Conservation (phyloP, 2,888 invertebrate species). For the Lordiphosa andalusiaca region DNA sequence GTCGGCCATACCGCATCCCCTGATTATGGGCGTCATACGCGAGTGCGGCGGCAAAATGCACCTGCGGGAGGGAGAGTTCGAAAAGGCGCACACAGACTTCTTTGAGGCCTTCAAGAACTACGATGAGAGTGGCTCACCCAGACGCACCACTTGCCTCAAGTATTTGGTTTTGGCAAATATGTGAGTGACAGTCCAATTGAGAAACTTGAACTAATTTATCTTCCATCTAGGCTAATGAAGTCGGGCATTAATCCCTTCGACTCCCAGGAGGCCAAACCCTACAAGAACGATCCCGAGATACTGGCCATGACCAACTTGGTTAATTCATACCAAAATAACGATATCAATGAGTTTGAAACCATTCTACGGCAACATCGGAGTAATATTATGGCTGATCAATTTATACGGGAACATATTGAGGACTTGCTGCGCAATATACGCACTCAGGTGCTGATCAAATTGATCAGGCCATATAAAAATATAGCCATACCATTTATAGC, state of each 20-base stretch:
- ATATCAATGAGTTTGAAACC: conserved; percentile 98
- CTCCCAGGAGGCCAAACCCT: conserved; percentile 99
- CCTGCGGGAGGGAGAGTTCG: conserved; percentile 98
- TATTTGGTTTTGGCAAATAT: conserved; percentile 99
- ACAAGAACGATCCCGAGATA: conserved; percentile 99
- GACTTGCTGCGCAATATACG: conserved; percentile 97
- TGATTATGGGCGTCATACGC: conserved; percentile 99
- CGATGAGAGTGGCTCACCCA: conserved; percentile 98
- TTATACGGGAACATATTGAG: conserved; percentile 99
- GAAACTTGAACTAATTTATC: background rate
- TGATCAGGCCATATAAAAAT: conserved; percentile 98
- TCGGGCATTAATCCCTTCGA: conserved; percentile 99
- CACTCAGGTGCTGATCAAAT: conserved; percentile 97
- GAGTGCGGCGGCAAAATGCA: conserved; percentile 99
- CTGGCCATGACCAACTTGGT: conserved; percentile 99
- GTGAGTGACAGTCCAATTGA: conserved; percentile 82
- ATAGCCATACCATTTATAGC: conserved; percentile 99
- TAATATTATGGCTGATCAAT: conserved; percentile 99
- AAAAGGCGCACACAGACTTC: conserved; percentile 99
- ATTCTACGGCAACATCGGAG: conserved; percentile 95
- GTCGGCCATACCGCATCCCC: conserved; percentile 99
- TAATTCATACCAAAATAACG: conserved; percentile 97
- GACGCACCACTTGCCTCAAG: conserved; percentile 97
- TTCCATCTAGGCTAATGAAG: conserved; percentile 92
- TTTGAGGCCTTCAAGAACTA: conserved; percentile 99